Evolutionary conservation across 2,113 vertebrate species (phyloP), one percentile per base, ranked within the genome.

Genomic region (Lampris megalopsis): DNA sequence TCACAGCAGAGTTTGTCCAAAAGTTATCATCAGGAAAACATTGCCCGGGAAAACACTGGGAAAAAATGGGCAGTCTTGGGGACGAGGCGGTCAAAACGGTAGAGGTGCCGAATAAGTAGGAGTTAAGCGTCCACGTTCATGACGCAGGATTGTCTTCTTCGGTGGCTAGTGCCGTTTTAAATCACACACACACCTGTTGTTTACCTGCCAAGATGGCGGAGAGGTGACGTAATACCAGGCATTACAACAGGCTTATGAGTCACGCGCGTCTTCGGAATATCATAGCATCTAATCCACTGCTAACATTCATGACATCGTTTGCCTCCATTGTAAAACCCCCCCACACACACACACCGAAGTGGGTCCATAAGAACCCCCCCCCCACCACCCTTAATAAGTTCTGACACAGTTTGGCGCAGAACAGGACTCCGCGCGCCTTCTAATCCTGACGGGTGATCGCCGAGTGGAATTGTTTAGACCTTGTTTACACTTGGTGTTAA

Each of bases 151-250:
- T 6, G 10, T 3, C 1, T 4, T 37, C 3, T 11, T 24, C 7
- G 10, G 61, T 36, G 13, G 37, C 11, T 79, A 74, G 56, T 49
- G 6, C 63, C 73, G 61, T 2, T 80, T 79, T 85, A 83, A 79
- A 87, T 84, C 75, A 74, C 80, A 69, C 84, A 86, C 75, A 86
- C 77, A 57, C 54, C 35, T 57, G 54, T 84, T 86, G 73, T 89
- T 91, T 88, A 71, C 63, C 81, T 73, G 87, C 73, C 78, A 88
- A 91, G 83, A 91, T 88, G 89, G 89, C 83, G 85, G 86, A 83
- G 76, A 76, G 84, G 80, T 86, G 87, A 92, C 91, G 88, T 89
- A 88, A 89, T 86, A 86, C 84, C 79, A 52, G 52, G 64, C 81
- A 82, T 41, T 86, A 49, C 70, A 78, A 83, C 57, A 48, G 70